Evolutionary conservation across 2,113 vertebrate genomes (phyloP), one percentile per base, ranked within the genome.

Genomic region (Motacilla alba): DNA sequence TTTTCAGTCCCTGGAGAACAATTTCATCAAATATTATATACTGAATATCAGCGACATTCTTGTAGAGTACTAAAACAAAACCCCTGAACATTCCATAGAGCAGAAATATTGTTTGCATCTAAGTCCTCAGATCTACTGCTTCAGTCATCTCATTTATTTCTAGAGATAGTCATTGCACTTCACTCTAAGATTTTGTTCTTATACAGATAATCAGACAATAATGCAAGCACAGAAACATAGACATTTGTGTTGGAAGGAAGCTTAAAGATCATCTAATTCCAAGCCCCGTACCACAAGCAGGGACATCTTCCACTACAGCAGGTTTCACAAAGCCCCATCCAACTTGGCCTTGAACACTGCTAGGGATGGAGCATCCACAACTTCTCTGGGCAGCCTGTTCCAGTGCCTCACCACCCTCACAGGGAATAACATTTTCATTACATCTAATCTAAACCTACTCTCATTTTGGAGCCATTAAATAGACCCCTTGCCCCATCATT

Each of bases 251-350:
- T 74, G 37, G 58, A 59, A 74, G 33, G 6, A 73, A 28, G 27
- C 7, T 24, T 59, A 30, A 59, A 10, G 12, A 67, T 24, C 22
- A 28, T 39, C 33, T 33, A 44, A 7, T 28, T 44, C 27, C 33
- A 81, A 52, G 3, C 6, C 9, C 26, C 0, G 0, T 37, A 64
- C 35, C 31, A 43, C 0, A 0, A 35, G 8, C 59, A 50, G 27
- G 6, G 22, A 37, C 17, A 33, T 3, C 8, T 64, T 80, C 22
- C 21, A 22, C 21, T 49, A 27, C 11, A 64, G 21, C 6, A 49
- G 17, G 18, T 66, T 35, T 49, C 50, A 31, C 43, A 88, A 22
- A 43, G 14, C 9, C 6, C 19, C 33, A 33, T 81, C 33, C 31
- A 50, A 6, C 15, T 10, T 23, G 21, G 14, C 22, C 43, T 49